Base-by-base conservation (phyloP, 1,140 invertebrate genomes). In the Linepithema humile region DNA sequence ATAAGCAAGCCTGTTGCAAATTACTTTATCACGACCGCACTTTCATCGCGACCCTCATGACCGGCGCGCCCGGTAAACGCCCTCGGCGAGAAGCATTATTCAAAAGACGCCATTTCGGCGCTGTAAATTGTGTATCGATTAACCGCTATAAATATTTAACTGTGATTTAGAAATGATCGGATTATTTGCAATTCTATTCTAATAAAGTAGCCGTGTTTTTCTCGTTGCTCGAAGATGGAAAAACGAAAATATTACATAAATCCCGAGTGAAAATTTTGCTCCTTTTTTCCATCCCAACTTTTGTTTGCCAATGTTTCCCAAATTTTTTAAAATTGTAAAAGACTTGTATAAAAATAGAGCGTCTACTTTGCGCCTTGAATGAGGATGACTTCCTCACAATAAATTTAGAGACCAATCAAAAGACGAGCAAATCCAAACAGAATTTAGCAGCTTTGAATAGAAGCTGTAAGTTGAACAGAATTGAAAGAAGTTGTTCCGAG, bases 1-100 rank as follows among this genome's bases (percentile, higher is more conserved):
- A 80, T 80, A 80, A 80, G 70, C 75, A 64, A 80, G 48, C 75
- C 75, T 70, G 64, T 80, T 80, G 75, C 75, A 80, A 80, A 80
- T 80, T 80, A 80, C 64, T 80, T 80, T 80, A 80, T 70, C 75
- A 35, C 75, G 64, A 80, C 32, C 55, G 75, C 48, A 70, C 64
- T 80, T 80, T 80, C 75, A 70, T 12, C 75, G 64, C 45, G 45
- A 7, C 32, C 32, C 3, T 26, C 45, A 10, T 20, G 17, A 3
- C 0, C 29, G n/a, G 29, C 0, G 26, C 2, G 15, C 38, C 29
- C 48, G 75, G 70, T 70, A 70, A 80, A 80, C 75, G 29, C 40
- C 40, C 57, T 0, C 57, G 74, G 45, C 45, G 62, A 43, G 73
- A 77, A 69, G 62, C 43, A 78, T 78, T 55, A 65, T 77, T 78